Evolutionary conservation across 2,888 invertebrate species (phyloP), one percentile per base, ranked within the genome.

Genomic region (Gibbula magus): DNA sequence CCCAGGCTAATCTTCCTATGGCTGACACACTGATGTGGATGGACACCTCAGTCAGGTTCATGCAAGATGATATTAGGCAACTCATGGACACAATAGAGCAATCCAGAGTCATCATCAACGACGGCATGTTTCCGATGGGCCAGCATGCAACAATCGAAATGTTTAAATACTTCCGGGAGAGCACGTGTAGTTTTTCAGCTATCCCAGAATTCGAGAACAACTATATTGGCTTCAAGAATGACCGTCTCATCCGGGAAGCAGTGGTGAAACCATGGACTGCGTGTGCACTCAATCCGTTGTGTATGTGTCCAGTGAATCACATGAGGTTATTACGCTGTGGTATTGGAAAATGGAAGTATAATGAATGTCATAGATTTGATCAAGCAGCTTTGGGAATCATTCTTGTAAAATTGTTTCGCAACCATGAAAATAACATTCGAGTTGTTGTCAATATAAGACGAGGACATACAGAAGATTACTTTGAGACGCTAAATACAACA

Each of bases 351-450:
- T 20, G 78, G 53, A 67, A 73, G 35, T 79, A 79, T 25, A 39
- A 39, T 32, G 29, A 76, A 18, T 79, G 79, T 52, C 79, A 79
- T 39, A 51, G 79, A 35, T 79, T 79, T 53, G 79, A 79, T 18
- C 79, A 76, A 35, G 39, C 79, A 32, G 79, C 76, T 18, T 45
- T 79, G 0, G 61, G 66, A 52, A 45, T 79, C 16, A 79, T 79
- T 8, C 61, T 76, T 18, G 56, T 76, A 2, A 76, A 51, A 39
- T 52, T 79, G 22, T 79, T 79, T 35, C 70, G 56, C 22, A 56
- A 74, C 25, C 78, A 78, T 52, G 66, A 77, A 13, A 22, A 25
- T 20, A 77, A 22, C 22, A 32, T 77, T n/a, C 10, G 25, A 22
- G 16, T 77, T 35, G 5, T n/a, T 32, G 32, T 52, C 56, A 4